Evolutionary conservation across 1,140 invertebrate genomes (phyloP), one percentile per base, ranked within the genome.

Genomic region (Cydia strobilella): DNA sequence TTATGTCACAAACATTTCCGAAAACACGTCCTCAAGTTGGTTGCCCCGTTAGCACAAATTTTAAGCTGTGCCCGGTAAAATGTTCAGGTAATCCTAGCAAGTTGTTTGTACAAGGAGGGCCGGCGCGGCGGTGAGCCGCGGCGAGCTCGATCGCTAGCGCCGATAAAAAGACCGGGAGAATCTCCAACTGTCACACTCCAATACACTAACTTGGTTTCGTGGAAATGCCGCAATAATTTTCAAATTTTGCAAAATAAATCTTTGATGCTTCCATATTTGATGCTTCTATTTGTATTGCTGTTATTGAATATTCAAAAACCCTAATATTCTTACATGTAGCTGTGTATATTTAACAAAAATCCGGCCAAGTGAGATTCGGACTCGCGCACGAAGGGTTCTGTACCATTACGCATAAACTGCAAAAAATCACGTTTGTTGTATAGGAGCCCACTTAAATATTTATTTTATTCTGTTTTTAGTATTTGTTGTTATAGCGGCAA

Each of bases 91-190:
- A 66, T 66, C 63, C 27, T 6, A 66, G 63, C 9, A 7, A 31
- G 63, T 35, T 66, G 63, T 66, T 66, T 66, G 63, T 66, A 66
- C 63, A 66, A 66, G 27, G 12, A 15, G 63, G 62, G 27, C 10
- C 10, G 20, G 54, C 13, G 59, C 10, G 20, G 54, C 13, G 59
- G 12, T 13, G 59, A 31, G 25, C 12, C 23, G 12, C 13, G 62
- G 63, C 25, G 63, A 66, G 25, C 18, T 63, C 23, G 63, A 66
- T 66, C 23, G 63, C 63, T 27, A 9, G 27, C 15, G 25, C 12
- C 27, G 63, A 66, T 66, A 66, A 66, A 35, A 35, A 10, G 27
- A 23, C 27, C 25, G 62, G 27, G 12, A 35, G 25, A 15, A 31
- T 27, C 18, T 35, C 63, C 6, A 27, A 35, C 63, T 35, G 25